A percentile compares a stretch with the other conserved stretches of the same genome.
These are phyloP conservation scores for Panopea generosa DNA, from an alignment of 2,888 invertebrate species.

Conservation along the genomic window DNA sequence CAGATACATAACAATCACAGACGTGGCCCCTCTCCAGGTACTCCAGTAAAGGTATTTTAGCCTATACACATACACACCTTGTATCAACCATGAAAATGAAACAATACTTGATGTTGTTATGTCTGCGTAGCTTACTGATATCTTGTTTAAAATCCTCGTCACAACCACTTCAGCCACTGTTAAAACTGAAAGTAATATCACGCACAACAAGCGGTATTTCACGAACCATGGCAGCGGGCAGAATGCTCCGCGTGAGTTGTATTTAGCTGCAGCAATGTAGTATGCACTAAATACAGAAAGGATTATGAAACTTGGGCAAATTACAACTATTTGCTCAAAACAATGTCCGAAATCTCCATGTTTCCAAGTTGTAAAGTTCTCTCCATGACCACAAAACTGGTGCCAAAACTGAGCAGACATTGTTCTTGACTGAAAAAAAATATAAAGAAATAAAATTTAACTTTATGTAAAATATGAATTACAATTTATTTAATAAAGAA, in stretches of 20 bases:
- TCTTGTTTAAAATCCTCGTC: conserved; percentile 77
- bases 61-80: conserved; percentile 91
- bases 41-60: conserved; percentile 86
- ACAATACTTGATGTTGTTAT: conserved; percentile 90
- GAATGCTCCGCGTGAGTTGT: conserved; percentile 36
- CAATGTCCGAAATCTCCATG: conserved; percentile 93
- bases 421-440: not conserved
- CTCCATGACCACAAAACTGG: conserved; percentile 78
- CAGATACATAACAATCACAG: conserved; percentile 90
- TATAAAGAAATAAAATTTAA: too few relatives aligned
- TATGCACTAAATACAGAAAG: conserved; percentile 93
- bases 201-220: conserved; percentile 83
- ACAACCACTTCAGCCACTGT: conserved; percentile 89
- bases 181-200: conserved; percentile 88
- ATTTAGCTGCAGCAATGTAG: conserved; percentile 89
- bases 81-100: conserved; percentile 92
- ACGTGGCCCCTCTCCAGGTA: conserved; percentile 89
- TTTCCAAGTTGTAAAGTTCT: conserved; percentile 82
- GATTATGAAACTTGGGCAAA: conserved; percentile 90
- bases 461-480: too few relatives aligned
- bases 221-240: conserved; percentile 82
- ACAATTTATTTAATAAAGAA: too few relatives aligned
- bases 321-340: conserved; percentile 92
- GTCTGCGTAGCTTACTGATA: conserved; percentile 87
- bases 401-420: conserved; percentile 72